Percentiles rank a stretch among this genome's conserved stretches.
phyloP scores from a whole-genome alignment of 2,888 invertebrate genomes.

The Leptinotarsa peninsularis region DNA sequence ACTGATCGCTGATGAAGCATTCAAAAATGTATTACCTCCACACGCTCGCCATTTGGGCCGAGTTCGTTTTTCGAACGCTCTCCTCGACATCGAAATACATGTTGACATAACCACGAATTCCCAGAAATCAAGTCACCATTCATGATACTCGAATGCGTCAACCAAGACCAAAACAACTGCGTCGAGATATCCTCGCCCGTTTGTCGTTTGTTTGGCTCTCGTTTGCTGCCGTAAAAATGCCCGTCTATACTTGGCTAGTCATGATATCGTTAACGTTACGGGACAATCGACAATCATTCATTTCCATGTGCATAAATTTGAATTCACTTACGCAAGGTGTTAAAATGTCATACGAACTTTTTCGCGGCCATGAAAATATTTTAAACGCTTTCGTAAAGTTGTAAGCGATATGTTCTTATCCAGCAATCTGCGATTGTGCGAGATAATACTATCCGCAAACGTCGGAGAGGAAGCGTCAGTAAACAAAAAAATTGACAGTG shows the following conservation, averaged over 20 bases:
- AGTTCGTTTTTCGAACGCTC: background rate
- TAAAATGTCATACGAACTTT: slow-evolving; percentile 39
- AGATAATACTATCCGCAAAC: too few relatives aligned
- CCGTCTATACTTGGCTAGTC: slow-evolving; percentile 15
- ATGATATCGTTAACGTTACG: slow-evolving; percentile 1
- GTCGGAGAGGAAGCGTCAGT: background rate
- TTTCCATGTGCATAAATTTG: slow-evolving; percentile 28
- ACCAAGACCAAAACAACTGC: slow-evolving; percentile 26
- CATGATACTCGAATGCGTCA: slow-evolving; percentile 25
- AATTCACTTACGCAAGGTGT: slow-evolving; percentile 35
- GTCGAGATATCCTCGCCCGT: slow-evolving; percentile 8
- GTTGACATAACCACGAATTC: slow-evolving; percentile 36
- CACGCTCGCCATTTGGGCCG: background rate
- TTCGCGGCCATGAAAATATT: slow-evolving; percentile 31
- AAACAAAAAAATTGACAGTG: slow-evolving; percentile 4
- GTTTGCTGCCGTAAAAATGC: slow-evolving; percentile 10
- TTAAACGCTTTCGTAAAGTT: slow-evolving; percentile 7
- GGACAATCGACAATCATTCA: slow-evolving; percentile 20
- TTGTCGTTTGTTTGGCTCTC: background rate
- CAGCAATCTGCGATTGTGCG: background rate
- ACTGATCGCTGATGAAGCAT: background rate
- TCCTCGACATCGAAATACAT: slow-evolving; percentile 21
- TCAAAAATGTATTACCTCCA: background rate
- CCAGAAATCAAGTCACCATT: slow-evolving; percentile 31
- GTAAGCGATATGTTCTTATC: background rate